Conservation (phyloP, 2,888 invertebrate species). For the Lycaena phlaeas region DNA sequence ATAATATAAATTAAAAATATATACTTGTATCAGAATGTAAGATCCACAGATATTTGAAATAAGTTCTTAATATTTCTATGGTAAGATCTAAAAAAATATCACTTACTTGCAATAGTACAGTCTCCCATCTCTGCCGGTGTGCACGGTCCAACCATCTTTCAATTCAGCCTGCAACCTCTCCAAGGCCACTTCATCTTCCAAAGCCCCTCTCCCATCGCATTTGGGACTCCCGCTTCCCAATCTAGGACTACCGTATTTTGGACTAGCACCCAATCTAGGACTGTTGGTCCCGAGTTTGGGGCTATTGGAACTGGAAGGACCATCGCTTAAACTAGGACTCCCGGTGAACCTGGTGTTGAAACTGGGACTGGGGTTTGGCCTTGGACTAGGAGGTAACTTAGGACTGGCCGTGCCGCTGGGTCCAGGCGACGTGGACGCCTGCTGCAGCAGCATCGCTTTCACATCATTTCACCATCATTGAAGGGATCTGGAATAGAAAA, state of each 20-base stretch:
- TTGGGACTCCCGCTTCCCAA: constrained; percentile 61
- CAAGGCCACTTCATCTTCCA: constrained; percentile 59
- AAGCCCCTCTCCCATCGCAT: constrained; percentile 30
- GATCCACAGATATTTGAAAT: no score
- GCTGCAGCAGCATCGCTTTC: constrained; percentile 67
- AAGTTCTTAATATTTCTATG: no score
- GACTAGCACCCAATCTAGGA: constrained; percentile 48
- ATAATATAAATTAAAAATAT: no score
- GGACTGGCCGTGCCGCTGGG: constrained; percentile 67
- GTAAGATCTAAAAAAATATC: no score
- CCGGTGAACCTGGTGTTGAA: constrained; percentile 31
- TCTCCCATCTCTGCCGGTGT: constrained; percentile 83
- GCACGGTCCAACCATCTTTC: constrained; percentile 85
- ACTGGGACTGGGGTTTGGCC: constrained; percentile 34
- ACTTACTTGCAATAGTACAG: constrained; percentile 95
- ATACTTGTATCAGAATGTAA: no score
- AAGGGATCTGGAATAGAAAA: constrained; percentile 38
- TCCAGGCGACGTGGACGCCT: constrained; percentile 63
- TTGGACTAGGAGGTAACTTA: constrained; percentile 43
- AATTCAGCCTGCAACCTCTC: constrained; percentile 74
- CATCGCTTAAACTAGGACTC: constrained; percentile 46
- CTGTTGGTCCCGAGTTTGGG: constrained; percentile 35
- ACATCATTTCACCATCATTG: constrained; percentile 56
- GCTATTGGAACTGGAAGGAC: constrained; percentile 38
- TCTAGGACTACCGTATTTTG: constrained; percentile 47